Percentiles rank a stretch among this genome's conserved stretches.
Evolutionary conservation across 2,113 vertebrate genomes (phyloP).

Genomic region (Ursus arctos): DNA sequence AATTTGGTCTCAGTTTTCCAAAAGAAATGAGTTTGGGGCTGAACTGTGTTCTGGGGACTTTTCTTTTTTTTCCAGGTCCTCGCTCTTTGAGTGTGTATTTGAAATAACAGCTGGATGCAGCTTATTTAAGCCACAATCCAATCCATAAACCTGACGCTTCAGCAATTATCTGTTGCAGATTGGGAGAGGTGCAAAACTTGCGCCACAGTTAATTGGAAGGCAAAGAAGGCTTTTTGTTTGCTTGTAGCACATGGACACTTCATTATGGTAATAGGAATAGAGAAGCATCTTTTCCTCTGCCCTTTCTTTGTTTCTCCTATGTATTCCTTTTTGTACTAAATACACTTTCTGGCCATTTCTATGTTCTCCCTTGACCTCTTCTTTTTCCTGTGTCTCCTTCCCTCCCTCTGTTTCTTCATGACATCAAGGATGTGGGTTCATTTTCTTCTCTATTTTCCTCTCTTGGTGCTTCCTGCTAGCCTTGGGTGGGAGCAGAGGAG

Average conservation of each 20-base stretch:
- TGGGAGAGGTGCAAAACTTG: constrained; percentile 5
- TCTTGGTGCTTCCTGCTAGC: neutral
- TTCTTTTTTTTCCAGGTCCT: neutral
- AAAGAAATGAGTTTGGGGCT: constrained; percentile 10
- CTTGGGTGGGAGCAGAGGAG: neutral
- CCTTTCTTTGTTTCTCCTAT: neutral
- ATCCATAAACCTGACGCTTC: constrained; percentile 48
- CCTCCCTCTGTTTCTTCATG: neutral
- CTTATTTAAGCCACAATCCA: constrained; percentile 62
- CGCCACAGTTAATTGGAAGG: constrained; percentile 58
- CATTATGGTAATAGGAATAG: neutral
- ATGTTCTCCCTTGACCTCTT: neutral
- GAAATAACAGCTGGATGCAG: constrained; percentile 44
- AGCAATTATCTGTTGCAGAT: constrained; percentile 27
- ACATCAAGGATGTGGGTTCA: neutral
- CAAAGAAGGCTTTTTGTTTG: neutral
- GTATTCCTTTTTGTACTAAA: neutral
- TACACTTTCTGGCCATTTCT: neutral
- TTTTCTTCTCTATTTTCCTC: neutral
- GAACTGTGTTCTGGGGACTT: neutral
- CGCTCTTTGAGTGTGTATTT: neutral
- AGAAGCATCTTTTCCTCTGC: neutral
- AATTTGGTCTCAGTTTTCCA: neutral
- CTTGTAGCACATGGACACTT: neutral
- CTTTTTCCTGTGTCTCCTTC: neutral